Evolutionary conservation across 35 echinoderm and acorn worm species (phyloP).

Genomic region (Heliocidaris tuberculata): DNA sequence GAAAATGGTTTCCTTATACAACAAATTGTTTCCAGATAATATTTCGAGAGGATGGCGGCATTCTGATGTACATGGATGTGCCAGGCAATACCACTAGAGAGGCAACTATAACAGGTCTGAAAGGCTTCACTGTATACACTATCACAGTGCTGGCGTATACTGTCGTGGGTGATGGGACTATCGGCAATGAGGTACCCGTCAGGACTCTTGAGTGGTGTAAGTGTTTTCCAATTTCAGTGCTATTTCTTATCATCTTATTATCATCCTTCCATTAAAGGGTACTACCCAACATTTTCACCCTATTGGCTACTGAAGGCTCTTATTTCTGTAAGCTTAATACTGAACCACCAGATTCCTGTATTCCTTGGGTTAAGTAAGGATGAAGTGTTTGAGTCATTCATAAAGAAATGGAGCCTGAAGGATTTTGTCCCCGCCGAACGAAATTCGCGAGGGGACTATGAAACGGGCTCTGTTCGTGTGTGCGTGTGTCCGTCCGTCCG

Average conservation of each 20-base stretch:
- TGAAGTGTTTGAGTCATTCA: too few species aligned
- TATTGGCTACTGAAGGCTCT: too few species aligned
- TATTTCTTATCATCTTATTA: not conserved
- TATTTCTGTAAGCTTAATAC: too few species aligned
- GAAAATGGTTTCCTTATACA: not conserved
- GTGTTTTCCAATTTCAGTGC: not conserved
- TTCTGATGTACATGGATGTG: conserved; percentile 52
- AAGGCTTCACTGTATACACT: conserved; percentile 74
- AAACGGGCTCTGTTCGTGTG: too few species aligned
- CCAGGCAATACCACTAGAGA: conserved; percentile 42
- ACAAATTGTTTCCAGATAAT: conserved; percentile 53
- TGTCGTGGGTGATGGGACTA: conserved; percentile 75
- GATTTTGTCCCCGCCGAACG: too few species aligned
- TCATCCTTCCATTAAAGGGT: not conserved
- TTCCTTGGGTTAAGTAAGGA: too few species aligned
- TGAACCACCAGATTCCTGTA: too few species aligned
- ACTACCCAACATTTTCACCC: not conserved
- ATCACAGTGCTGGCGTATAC: conserved; percentile 83
- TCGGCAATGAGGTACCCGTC: conserved; percentile 62
- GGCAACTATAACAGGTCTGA: conserved; percentile 45
- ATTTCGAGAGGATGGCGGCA: conserved; percentile 49
- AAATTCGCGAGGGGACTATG: too few species aligned
- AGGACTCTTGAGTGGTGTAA: conserved; percentile 71
- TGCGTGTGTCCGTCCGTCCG: too few species aligned
- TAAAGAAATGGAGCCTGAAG: too few species aligned